These are phyloP conservation scores for Tenthredo mesomela DNA, from an alignment of 2,888 invertebrate genomes.

Conservation along the genomic window DNA sequence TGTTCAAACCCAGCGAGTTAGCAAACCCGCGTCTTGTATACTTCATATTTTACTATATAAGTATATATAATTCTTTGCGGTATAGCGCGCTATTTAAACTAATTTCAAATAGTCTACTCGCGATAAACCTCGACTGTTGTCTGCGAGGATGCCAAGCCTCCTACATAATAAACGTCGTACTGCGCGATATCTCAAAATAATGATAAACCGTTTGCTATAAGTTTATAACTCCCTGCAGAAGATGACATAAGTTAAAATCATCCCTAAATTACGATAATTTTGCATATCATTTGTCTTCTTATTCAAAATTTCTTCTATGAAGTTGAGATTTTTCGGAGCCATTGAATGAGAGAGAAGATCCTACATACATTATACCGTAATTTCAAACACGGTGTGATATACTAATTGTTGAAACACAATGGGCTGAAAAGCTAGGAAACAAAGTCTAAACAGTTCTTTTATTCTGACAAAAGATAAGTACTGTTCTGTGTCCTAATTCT, in stretches of 20 bases:
- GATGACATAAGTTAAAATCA: neutral
- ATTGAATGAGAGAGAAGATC: neutral
- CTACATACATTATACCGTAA: neutral
- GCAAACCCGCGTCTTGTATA: too few relatives aligned
- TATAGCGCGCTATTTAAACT: neutral
- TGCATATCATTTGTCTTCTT: neutral
- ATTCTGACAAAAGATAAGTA: neutral
- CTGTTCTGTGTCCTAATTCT: neutral
- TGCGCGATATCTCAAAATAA: neutral
- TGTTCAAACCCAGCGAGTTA: neutral
- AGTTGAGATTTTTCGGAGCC: neutral
- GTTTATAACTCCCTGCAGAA: neutral
- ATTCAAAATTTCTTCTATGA: neutral
- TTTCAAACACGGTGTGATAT: neutral
- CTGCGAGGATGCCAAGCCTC: neutral
- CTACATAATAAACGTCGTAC: neutral
- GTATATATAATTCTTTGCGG: neutral
- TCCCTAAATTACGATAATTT: neutral
- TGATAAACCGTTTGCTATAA: neutral
- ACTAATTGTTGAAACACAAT: neutral
- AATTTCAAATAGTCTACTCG: constrained; percentile 14
- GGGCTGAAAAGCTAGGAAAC: neutral
- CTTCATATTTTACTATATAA: neutral
- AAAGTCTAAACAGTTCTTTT: neutral
- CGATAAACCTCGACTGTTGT: constrained; percentile 12